Evolutionary conservation across 1,140 invertebrate genomes (phyloP).

Genomic region (Drosophila yakuba): DNA sequence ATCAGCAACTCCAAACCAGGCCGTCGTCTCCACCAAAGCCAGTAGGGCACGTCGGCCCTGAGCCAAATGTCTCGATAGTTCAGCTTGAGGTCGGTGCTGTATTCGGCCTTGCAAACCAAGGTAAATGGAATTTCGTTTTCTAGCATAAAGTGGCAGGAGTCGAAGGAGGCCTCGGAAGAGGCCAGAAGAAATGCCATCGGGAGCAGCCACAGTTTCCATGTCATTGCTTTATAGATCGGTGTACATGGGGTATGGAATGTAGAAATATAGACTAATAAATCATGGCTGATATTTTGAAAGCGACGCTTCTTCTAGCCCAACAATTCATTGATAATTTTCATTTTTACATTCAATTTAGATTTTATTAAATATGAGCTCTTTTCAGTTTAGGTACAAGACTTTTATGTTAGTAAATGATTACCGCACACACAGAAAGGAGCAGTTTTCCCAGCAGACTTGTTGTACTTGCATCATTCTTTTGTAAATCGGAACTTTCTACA

Average conservation of each 20-base stretch:
- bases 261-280: background rate
- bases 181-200: background rate
- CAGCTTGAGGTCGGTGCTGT: conserved; percentile 17
- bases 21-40: conserved; percentile 11
- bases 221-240: background rate
- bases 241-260: background rate
- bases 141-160: conserved; percentile 37
- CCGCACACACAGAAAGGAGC: background rate
- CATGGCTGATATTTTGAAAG: background rate
- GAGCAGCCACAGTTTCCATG: background rate
- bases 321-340: background rate
- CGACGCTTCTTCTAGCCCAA: background rate
- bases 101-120: conserved; percentile 5
- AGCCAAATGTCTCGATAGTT: conserved; percentile 32
- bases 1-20: conserved; percentile 4
- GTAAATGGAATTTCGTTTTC: conserved; percentile 11
- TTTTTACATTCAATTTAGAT: background rate
- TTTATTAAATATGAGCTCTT: background rate
- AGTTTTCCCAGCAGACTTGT: background rate
- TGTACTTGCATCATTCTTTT: background rate
- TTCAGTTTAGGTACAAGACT: background rate
- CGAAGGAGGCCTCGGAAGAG: conserved; percentile 2
- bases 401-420: background rate
- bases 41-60: conserved; percentile 9
- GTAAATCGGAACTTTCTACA: background rate